Evolutionary conservation across 2,797 vertebrate species (phyloP).

Genomic region (Phylloscopus collybita): DNA sequence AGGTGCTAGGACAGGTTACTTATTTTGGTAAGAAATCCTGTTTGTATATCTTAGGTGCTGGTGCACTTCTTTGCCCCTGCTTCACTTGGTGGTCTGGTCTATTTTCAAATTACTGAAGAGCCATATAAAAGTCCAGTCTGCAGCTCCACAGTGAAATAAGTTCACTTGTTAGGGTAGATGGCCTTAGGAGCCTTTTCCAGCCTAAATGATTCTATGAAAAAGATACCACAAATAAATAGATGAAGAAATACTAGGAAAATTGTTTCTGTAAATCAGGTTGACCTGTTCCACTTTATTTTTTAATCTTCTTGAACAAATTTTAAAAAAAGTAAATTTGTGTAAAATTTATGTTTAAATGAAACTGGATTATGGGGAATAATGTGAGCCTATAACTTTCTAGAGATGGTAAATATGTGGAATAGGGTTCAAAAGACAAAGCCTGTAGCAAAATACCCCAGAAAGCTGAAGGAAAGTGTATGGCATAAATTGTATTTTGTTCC

Average conservation of each 20-base stretch:
- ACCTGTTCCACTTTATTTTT: neutral
- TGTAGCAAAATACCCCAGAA: neutral
- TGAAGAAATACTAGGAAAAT: neutral
- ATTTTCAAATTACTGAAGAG: neutral
- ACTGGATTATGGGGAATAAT: neutral
- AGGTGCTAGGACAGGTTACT: neutral
- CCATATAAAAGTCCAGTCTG: neutral
- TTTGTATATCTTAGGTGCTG: no score
- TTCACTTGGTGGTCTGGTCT: neutral
- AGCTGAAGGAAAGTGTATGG: neutral
- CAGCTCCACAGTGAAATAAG: neutral
- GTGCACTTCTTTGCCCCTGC: fast-evolving
- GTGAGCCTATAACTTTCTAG: neutral
- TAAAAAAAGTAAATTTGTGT: neutral
- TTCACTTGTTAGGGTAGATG: neutral
- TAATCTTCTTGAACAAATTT: neutral
- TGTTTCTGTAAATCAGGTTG: neutral
- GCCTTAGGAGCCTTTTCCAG: neutral
- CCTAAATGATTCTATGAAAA: neutral
- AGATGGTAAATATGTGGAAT: neutral
- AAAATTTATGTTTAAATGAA: neutral
- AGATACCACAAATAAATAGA: neutral
- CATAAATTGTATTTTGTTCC: neutral
- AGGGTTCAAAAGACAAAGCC: slow-evolving; percentile 1
- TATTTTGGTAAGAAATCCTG: neutral